Base-by-base conservation (phyloP, 1,140 invertebrate species). In the Aricia agestis region DNA sequence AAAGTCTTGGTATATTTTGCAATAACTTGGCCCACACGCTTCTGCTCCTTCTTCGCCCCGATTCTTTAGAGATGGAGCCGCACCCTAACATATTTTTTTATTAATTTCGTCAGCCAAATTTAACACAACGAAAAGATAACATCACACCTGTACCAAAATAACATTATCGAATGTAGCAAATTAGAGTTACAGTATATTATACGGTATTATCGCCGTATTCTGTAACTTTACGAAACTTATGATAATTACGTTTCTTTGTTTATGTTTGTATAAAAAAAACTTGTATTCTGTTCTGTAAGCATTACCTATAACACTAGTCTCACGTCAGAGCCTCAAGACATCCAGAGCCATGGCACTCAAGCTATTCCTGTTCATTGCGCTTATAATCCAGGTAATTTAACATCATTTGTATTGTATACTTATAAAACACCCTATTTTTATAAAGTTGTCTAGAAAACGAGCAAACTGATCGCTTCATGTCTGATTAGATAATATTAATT, bases 221-320 rank as follows among this genome's bases (percentile, higher is more conserved):
- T 11, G 59, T 63, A 63, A 63, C 6, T 63, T 63, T 63, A 63
- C 59, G 59, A 63, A 63, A 63, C 18, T 19, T 18, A 63, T 31
- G 17, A 63, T 19, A 9, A 25, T 19, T 25, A 11, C 36, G 18
- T 67, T 19, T 41, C 42, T 67, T 45, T 67, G 18, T 67, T 45
- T 67, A 67, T 18, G 17, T 41, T 67, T 15, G 42, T 67, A 45
- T 67, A 45, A 45, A 67, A 36, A n/a, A 45, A 45, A 42, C 41
- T 67, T 45, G 11, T 17, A 45, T 17, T 18, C 4, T 45, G 17
- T 15, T 18, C 17, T 11, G 9, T 67, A 17, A 18, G 13, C 36
- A 67, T 67, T 18, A 67, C 1, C n/a, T 41, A 25, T 3, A 2
- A 1, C 45, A 52, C 13, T 52, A 0, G 42, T 13, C 59, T 63